phyloP scores from a whole-genome alignment of 2,797 vertebrate genomes.

The Anabacerthia variegaticeps region DNA sequence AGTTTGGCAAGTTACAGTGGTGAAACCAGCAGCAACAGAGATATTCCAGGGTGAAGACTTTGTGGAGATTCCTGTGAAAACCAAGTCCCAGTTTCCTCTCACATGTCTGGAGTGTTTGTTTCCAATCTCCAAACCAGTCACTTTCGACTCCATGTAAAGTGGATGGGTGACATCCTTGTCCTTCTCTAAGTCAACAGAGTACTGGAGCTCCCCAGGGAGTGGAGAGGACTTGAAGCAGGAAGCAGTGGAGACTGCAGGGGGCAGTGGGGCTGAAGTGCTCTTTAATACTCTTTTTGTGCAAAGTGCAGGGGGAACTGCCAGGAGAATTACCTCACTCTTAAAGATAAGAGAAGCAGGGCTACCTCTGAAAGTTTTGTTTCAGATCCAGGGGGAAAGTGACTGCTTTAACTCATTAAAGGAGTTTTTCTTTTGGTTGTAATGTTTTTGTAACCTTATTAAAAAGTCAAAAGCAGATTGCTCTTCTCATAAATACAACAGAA shows the following conservation, averaged over 20 bases:
- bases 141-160: conserved; percentile 5
- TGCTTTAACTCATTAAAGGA: not conserved
- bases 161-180: not conserved
- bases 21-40: not conserved
- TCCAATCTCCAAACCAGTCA: not conserved
- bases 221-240: not conserved
- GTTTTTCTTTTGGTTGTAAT: not conserved
- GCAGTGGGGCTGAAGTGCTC: not conserved
- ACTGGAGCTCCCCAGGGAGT: not conserved
- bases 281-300: not conserved
- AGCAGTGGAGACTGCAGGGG: not conserved
- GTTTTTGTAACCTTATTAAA: not conserved
- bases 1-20: not conserved
- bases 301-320: conserved; percentile 16
- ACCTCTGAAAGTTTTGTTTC: not conserved
- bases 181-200: not conserved
- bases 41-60: not conserved
- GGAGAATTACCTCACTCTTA: conserved; percentile 24
- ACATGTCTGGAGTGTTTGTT: not conserved
- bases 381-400: not conserved
- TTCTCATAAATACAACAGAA: not conserved
- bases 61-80: not conserved
- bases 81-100: not conserved
- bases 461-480: not conserved
- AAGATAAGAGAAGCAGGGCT: conserved; percentile 29